Base-by-base conservation (phyloP, 35 echinoderm and acorn worm genomes). In the Ptychodera flava region DNA sequence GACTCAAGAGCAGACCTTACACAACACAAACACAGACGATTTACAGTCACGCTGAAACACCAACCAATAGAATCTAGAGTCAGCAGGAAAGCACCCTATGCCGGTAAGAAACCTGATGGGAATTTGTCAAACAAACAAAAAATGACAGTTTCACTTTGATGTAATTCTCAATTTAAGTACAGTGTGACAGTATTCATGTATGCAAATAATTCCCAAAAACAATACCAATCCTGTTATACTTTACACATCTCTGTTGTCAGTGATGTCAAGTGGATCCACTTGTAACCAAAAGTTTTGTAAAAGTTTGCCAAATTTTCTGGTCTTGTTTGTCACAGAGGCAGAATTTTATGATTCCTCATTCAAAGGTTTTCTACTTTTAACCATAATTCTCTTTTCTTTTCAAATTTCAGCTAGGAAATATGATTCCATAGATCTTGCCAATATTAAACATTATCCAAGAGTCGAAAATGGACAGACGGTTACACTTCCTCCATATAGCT, bases 401-500 rank as follows among this genome's bases (percentile, higher is more conserved):
- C 22, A 22, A 12, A 64, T 22, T 64, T 12, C 45, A 64, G 45
- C 45, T 12, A 64, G 45, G 45, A 64, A 64, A 22, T 64, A 64
- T 64, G 45, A 64, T 22, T 64, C 45, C 45, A 64, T 64, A 64
- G 45, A 64, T 64, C 45, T 64, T 64, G 45, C 45, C 45, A 64
- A 22, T 64, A 22, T 64, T 64, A 64, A 64, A 64, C 45, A 76
- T 27, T 99, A 92, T 79, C 96, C 96, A 33, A 79, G 93, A 15
- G 81, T 92, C 2, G 96, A 99, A 85, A 94, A 92, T 77, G 92
- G 92, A 6, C 82, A 89, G 78, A 94, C 85, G 30, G 88, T 92
- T 28, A 27, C 82, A 1, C 35, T 88, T 1, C 92, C 96, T 33
- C 87, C 94, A 87, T 99, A 99, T 81, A 88, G 91, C 79, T 81